Conservation (phyloP, 2,797 vertebrate species). For the Aphelocoma californica region DNA sequence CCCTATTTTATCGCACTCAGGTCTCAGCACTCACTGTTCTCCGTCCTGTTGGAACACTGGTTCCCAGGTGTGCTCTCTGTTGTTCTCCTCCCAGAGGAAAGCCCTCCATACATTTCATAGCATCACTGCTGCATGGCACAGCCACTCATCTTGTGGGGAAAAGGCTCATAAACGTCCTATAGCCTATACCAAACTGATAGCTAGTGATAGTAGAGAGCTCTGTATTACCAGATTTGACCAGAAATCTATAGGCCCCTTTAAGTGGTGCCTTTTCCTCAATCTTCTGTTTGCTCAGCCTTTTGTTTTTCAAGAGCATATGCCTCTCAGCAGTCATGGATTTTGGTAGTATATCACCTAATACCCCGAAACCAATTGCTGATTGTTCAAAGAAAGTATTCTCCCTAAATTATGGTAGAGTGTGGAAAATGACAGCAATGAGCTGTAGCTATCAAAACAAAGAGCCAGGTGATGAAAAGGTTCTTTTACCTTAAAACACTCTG, state of each 20-base stretch:
- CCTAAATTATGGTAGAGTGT: not conserved
- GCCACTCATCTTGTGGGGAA: not conserved
- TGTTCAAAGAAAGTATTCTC: not conserved
- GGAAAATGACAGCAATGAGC: not conserved
- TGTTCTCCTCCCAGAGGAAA: not conserved
- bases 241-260: not conserved
- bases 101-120: not conserved
- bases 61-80: not conserved
- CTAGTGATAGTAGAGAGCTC: not conserved
- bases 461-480: not conserved
- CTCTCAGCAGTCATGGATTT: not conserved
- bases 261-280: not conserved
- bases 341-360: not conserved
- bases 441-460: not conserved
- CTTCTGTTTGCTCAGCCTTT: not conserved
- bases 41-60: not conserved
- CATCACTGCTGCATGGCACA: not conserved
- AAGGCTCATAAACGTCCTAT: not conserved
- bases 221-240: not conserved
- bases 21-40: not conserved
- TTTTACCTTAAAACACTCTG: not conserved
- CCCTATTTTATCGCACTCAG: not conserved
- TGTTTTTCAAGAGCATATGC: not conserved
- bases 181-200: not conserved
- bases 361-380: not conserved